Conservation (phyloP, 2,888 invertebrate genomes). For the Drosophila picticornis region DNA sequence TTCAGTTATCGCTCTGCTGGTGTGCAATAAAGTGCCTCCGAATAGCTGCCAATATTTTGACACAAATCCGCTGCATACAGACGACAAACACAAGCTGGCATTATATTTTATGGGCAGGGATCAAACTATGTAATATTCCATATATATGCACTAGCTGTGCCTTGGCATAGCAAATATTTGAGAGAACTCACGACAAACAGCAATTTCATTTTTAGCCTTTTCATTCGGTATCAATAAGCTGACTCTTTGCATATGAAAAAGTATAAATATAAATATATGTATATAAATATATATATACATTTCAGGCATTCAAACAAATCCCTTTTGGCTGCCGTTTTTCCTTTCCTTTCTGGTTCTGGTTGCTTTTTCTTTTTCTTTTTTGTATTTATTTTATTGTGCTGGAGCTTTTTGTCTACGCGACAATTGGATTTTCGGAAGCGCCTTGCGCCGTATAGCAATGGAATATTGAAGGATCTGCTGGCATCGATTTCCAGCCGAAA, state of each 20-base stretch:
- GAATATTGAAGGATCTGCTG: conserved; percentile 67
- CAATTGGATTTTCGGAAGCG: conserved; percentile 73
- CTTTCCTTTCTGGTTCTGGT: neutral
- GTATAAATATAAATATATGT: conserved; percentile 52
- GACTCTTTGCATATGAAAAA: conserved; percentile 72
- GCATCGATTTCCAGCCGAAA: conserved; percentile 33
- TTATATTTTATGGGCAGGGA: conserved; percentile 70
- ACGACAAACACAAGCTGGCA: conserved; percentile 58
- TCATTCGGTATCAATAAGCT: conserved; percentile 66
- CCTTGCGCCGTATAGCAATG: conserved; percentile 42
- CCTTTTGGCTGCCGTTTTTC: conserved; percentile 40
- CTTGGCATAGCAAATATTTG: conserved; percentile 55
- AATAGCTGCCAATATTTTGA: conserved; percentile 64
- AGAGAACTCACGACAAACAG: conserved; percentile 13
- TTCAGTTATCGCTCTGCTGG: conserved; percentile 21
- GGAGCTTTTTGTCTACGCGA: conserved; percentile 64
- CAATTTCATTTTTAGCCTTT: conserved; percentile 31
- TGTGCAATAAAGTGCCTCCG: conserved; percentile 29
- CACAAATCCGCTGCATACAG: conserved; percentile 53
- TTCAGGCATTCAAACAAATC: conserved; percentile 71
- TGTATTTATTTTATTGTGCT: conserved; percentile 40
- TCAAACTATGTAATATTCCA: conserved; percentile 63
- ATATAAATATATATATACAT: conserved; percentile 43
- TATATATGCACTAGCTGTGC: conserved; percentile 11
- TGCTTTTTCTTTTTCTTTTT: conserved; percentile 2